Percentiles rank a stretch among this genome's conserved stretches.
These are phyloP conservation scores for Drosophila mayri DNA, from an alignment of 1,140 invertebrate genomes.

Conservation along the genomic window DNA sequence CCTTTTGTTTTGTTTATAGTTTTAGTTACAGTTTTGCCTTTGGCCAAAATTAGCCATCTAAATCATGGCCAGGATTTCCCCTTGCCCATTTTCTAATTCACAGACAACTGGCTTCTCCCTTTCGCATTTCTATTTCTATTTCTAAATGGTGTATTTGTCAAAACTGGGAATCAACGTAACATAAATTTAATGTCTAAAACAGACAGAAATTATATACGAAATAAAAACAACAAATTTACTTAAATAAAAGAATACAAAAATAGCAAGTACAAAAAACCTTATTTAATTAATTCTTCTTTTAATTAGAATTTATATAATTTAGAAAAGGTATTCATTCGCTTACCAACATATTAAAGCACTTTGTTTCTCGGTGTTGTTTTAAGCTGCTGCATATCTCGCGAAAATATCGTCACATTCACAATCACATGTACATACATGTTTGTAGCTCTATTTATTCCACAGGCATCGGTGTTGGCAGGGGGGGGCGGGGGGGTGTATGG, in stretches of 20 bases:
- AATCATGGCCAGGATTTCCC: slow-evolving; percentile 29
- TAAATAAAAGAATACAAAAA: no score
- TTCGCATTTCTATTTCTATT: slow-evolving; percentile 5
- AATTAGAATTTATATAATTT: no score
- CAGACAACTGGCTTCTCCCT: slow-evolving; percentile 4
- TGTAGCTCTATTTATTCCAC: slow-evolving; percentile 8
- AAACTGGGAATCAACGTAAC: slow-evolving; percentile 43
- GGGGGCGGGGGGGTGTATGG: not conserved
- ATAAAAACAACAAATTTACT: no score
- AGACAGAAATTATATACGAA: no score
- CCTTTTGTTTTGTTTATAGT: slow-evolving; percentile 6
- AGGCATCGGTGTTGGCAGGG: not conserved
- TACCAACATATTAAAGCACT: not conserved
- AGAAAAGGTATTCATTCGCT: not conserved
- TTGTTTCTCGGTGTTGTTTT: slow-evolving; percentile 33
- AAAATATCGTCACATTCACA: slow-evolving; percentile 63
- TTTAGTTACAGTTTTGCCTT: slow-evolving; percentile 6
- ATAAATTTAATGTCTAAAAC: slow-evolving; percentile 39
- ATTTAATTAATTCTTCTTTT: no score
- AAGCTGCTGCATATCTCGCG: slow-evolving; percentile 61
- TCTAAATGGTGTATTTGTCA: slow-evolving; percentile 34
- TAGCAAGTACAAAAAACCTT: no score
- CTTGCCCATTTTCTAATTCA: slow-evolving; percentile 18
- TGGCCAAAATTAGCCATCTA: slow-evolving; percentile 29
- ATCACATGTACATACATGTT: no score